Evolutionary conservation across 2,888 invertebrate genomes (phyloP), one percentile per base, ranked within the genome.

Genomic region (Saturnia pavonia): DNA sequence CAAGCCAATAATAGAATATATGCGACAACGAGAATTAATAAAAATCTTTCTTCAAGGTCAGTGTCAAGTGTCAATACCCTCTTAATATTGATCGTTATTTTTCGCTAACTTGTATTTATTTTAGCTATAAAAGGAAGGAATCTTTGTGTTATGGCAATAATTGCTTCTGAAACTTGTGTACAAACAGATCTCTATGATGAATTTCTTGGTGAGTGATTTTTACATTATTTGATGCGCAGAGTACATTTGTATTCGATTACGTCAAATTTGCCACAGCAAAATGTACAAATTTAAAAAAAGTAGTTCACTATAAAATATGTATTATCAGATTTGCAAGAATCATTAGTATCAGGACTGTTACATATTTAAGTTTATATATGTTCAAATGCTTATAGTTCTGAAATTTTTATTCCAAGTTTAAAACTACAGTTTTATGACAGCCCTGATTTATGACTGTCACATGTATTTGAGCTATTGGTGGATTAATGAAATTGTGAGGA

Each of bases 91-190:
- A 14, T 60, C 57, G 57, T 60, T 60, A 60, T 63, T 63, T 34
- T 34, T 63, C 63, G 14, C 25, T 65, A 65, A 65, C 65, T 65
- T 65, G 65, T 65, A 65, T 65, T 65, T 65, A 1, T 65, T 40
- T n/a, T 27, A 8, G 27, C 54, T 40, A 57, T 27, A 63, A 43
- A 68, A 71, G 42, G 70, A 57, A 70, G 66, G 67, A 43, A 45
- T 63, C 3, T 68, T 60, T 1, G 60, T 68, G n/a, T 43, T 25
- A 68, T 65, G 22, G n/a, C 40, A 40, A 19, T 65, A 40, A 65
- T 65, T 65, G 19, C 27, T 48, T 68, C 51, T 42, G 40, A 65
- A 12, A 25, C 42, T 65, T 65, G 65, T 65, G n/a, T n/a, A 40
- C 40, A 65, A 0, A 34, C n/a, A 65, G 74, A 60, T 60, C 57